A percentile compares a stretch with the other conserved stretches of the same genome.
phyloP scores from a whole-genome alignment of 2,888 invertebrate genomes.

The Spodoptera littoralis region DNA sequence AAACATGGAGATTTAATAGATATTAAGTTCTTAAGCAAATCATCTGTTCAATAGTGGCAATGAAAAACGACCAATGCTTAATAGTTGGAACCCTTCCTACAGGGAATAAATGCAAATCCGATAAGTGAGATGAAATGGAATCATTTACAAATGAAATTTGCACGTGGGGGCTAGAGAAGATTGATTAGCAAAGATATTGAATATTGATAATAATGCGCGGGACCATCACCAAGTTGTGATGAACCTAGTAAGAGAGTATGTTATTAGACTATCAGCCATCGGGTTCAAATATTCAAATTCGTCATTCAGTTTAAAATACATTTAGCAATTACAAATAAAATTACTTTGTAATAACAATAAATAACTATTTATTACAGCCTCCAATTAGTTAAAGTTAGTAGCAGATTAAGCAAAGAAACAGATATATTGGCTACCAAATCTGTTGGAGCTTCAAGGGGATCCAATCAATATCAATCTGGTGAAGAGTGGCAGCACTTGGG shows the following conservation, averaged over 20 bases:
- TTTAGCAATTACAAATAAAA: no score
- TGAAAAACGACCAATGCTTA: constrained; percentile 41
- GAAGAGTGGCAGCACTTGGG: constrained; percentile 63
- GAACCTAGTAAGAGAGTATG: no score
- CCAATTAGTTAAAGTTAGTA: no score
- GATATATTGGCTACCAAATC: constrained; percentile 16
- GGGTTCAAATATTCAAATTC: no score
- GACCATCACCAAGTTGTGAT: no score
- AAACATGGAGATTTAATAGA: constrained; percentile 39
- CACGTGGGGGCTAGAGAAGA: not conserved
- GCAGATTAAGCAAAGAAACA: not conserved
- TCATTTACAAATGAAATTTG: constrained; percentile 36
- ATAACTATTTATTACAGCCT: no score
- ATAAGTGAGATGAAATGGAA: constrained; percentile 42
- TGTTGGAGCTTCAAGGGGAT: constrained; percentile 48
- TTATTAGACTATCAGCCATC: no score
- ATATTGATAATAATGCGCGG: no score
- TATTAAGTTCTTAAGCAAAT: constrained; percentile 40
- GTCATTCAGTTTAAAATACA: no score
- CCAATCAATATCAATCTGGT: constrained; percentile 73
- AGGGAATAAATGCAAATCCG: constrained; percentile 44
- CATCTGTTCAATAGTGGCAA: constrained; percentile 34
- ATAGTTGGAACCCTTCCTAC: constrained; percentile 41
- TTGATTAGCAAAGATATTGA: not conserved
- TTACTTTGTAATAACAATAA: no score